These are phyloP conservation scores for Drosophila pullipes DNA, from an alignment of 2,888 invertebrate genomes.

Conservation along the genomic window DNA sequence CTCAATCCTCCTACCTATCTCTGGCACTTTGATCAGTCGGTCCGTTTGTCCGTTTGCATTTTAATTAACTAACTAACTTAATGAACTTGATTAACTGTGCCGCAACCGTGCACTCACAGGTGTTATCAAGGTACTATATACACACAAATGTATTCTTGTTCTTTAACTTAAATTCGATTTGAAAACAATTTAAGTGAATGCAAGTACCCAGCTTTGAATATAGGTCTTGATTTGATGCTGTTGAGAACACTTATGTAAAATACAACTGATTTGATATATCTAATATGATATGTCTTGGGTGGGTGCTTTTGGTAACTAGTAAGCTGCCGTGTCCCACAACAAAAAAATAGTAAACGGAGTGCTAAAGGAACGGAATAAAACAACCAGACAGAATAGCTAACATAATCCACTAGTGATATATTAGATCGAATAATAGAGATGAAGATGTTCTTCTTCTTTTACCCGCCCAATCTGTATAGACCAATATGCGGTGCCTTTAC, in stretches of 20 bases:
- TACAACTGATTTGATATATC: background rate
- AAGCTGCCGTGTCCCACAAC: no score
- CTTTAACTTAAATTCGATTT: background rate
- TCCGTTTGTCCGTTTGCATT: conserved; percentile 60
- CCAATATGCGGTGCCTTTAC: no score
- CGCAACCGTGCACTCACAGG: background rate
- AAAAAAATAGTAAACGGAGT: no score
- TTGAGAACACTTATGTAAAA: background rate
- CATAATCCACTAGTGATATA: no score
- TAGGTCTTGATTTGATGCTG: background rate
- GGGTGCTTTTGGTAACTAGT: no score
- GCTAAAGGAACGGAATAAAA: no score
- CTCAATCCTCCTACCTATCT: conserved; percentile 21
- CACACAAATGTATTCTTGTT: background rate
- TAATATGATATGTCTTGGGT: background rate
- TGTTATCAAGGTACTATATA: background rate
- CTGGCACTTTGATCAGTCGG: conserved; percentile 61
- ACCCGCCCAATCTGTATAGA: no score
- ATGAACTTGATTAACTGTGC: conserved; percentile 52
- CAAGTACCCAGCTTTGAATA: background rate
- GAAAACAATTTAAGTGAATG: background rate
- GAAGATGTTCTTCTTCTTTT: no score
- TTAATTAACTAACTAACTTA: conserved; percentile 71
- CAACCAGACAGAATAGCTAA: no score
- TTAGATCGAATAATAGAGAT: no score